Percentiles rank a stretch among this genome's conserved stretches.
Evolutionary conservation across 2,888 invertebrate genomes (phyloP).

Genomic region (Platycheirus albimanus): DNA sequence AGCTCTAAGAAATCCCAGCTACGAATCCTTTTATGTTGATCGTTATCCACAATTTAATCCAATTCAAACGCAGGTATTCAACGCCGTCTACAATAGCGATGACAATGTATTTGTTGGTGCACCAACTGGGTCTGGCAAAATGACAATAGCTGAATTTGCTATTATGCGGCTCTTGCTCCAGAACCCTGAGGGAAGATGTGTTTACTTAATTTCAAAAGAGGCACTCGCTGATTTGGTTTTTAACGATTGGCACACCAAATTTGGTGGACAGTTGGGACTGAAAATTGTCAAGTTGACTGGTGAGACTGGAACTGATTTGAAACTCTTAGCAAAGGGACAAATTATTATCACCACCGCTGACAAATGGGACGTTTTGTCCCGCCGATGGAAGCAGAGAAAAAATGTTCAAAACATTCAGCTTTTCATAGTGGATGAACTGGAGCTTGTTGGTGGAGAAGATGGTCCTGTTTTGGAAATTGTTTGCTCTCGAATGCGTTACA

Average conservation of each 20-base stretch:
- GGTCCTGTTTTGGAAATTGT: constrained; percentile 97
- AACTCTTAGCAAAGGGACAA: constrained; percentile 95
- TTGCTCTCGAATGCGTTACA: constrained; percentile 96
- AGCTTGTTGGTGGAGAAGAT: constrained; percentile 94
- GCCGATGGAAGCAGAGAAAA: constrained; percentile 99
- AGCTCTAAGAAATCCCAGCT: constrained; percentile 93
- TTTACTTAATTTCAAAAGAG: constrained; percentile 96
- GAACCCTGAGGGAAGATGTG: constrained; percentile 91
- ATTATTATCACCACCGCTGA: constrained; percentile 98
- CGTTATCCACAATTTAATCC: constrained; percentile 98
- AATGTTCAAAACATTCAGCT: constrained; percentile 98
- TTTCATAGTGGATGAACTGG: constrained; percentile 98
- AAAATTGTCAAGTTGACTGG: constrained; percentile 95
- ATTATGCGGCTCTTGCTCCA: constrained; percentile 92
- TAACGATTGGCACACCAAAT: constrained; percentile 95
- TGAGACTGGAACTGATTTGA: constrained; percentile 98
- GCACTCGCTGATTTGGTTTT: constrained; percentile 94
- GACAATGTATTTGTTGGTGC: constrained; percentile 99
- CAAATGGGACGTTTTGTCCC: constrained; percentile 99
- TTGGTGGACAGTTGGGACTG: constrained; percentile 90
- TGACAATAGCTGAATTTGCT: constrained; percentile 97
- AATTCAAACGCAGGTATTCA: constrained; percentile 99
- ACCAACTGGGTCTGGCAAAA: constrained; percentile 95
- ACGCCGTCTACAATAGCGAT: constrained; percentile 98
- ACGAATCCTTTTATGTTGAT: constrained; percentile 92